Conservation (phyloP, 2,113 vertebrate species). For the Colistium nudipinnis region DNA sequence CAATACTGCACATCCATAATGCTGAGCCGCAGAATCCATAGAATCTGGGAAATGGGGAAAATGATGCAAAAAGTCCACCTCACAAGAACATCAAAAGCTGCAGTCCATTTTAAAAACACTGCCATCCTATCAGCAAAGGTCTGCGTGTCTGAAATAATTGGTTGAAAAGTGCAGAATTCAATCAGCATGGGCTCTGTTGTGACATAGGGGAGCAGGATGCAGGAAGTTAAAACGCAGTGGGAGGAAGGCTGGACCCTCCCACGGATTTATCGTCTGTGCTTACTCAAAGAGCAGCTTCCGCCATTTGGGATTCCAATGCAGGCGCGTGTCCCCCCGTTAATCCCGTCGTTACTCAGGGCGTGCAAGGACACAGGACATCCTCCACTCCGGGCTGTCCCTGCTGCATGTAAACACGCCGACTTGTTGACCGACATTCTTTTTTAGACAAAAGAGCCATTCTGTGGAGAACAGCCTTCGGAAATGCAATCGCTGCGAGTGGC, state of each 20-base stretch:
- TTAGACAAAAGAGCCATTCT: conserved; percentile 7
- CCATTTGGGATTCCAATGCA: conserved; percentile 67
- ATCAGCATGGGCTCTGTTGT: conserved; percentile 1
- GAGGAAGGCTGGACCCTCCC: conserved; percentile 37
- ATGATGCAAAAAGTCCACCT: too few species aligned
- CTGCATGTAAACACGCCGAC: conserved; percentile 50
- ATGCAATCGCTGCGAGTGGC: conserved; percentile 7
- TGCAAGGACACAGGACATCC: conserved; percentile 51
- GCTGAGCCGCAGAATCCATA: background rate
- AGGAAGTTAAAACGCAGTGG: conserved; percentile 46
- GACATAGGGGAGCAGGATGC: conserved; percentile 16
- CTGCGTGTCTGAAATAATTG: conserved; percentile 34
- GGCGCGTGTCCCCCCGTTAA: conserved; percentile 54
- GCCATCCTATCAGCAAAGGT: conserved; percentile 3
- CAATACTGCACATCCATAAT: background rate
- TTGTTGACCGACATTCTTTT: conserved; percentile 38
- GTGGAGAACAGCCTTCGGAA: conserved; percentile 19
- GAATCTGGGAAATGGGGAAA: too few species aligned
- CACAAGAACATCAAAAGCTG: too few species aligned
- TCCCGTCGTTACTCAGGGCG: conserved; percentile 68
- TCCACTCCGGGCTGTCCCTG: background rate
- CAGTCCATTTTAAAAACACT: conserved; percentile 7
- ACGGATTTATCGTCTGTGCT: conserved; percentile 56
- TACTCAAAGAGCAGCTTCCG: conserved; percentile 43
- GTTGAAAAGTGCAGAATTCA: conserved; percentile 14